Evolutionary conservation across 2,113 vertebrate genomes (phyloP), one percentile per base, ranked within the genome.

Genomic region (Dromaius novaehollandiae): DNA sequence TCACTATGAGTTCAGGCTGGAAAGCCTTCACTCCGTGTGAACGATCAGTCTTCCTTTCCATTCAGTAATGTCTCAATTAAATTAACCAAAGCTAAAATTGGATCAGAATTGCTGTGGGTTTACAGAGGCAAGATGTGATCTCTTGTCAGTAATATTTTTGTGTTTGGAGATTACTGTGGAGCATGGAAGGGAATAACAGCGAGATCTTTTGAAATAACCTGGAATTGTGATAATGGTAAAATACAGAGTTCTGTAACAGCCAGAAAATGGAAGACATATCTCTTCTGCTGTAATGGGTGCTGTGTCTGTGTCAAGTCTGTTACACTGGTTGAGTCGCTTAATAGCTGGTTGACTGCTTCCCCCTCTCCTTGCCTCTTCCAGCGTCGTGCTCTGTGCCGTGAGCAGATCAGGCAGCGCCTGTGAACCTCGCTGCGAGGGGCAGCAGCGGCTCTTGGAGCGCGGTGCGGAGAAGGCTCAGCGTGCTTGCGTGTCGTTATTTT

Each of bases 351-450:
- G 58, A 15, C 26, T 75, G 36, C 28, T 81, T 55, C 6, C 12
- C 55, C 71, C 44, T 77, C 16, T 8, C 11, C 21, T 65, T 75
- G 28, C 18, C 24, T 78, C 30, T 78, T 36, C 8, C 15, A 3
- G 64, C 61, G 58, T 50, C 42, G 7, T 24, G 0, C 53, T 64
- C 3, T 1, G 2, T 74, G 25, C 24, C 58, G 9, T 48, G 78
- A 19, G 32, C 79, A 64, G 5, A 65, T 13, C 1, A 61, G 79
- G 3, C 8, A 3, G 20, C 82, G 48, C 56, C 3, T 75, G 30
- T 79, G 79, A 46, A 34, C 22, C 48, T 32, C 5, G 0, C 26
- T 0, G 0, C n/a, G n/a, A 50, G 56, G 21, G 1, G 4, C 68
- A 83, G 71, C 73, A 28, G 0, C 17, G 77, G 6, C 40, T 65